Evolutionary conservation across 2,888 invertebrate genomes (phyloP), one percentile per base, ranked within the genome.

Genomic region (Dendrolimus houi): DNA sequence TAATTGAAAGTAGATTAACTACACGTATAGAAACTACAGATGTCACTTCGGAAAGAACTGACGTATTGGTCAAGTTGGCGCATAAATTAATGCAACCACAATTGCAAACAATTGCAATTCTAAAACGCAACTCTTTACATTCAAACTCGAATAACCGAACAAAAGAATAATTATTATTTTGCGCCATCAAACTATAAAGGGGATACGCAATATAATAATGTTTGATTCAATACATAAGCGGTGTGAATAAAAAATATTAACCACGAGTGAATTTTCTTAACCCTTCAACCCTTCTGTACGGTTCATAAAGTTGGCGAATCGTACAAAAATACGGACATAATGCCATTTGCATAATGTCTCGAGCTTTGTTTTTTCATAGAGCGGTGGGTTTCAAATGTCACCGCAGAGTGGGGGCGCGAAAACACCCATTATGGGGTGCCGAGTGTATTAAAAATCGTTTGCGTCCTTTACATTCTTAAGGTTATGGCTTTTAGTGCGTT

Each of bases 261-360:
- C 71, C 71, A 74, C 71, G 69, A 67, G 66, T 72, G 69, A 76
- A 82, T 81, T 84, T 81, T 87, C 86, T 87, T 87, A 86, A 83
- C 86, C 84, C 82, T 75, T 79, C 81, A 86, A 84, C 85, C 87
- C 88, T 84, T 78, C 83, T 82, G 74, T 79, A 77, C 85, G 88
- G 79, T 75, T 87, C 89, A 90, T 90, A 90, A 90, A 89, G 72
- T 85, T 78, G 77, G 78, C 79, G 81, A 85, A 87, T 83, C 80
- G 83, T 80, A 85, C 87, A 88, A 89, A 90, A 89, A 90, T 87
- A 83, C 77, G 82, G 81, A 82, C 86, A 87, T 87, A 86, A 87
- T 86, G 87, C 79, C 89, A 90, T 90, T 90, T 90, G 90, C 90
- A 90, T 90, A 89, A 87, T 86, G 84, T 89, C 87, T 83, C 72